phyloP scores from a whole-genome alignment of 2,113 vertebrate species.

The Solea solea region DNA sequence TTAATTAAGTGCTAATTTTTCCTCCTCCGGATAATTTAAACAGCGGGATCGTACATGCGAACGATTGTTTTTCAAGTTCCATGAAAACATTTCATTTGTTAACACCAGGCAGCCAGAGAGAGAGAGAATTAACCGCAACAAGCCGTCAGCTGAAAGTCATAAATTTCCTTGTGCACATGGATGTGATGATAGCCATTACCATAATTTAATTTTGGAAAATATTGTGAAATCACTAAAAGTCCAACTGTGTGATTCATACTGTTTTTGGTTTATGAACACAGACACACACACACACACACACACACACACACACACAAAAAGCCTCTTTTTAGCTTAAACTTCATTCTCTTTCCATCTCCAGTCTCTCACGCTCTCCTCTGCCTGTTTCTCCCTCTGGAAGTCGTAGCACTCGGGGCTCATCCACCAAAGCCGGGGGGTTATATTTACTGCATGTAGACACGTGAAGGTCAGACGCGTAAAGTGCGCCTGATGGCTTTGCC shows the following conservation, averaged over 20 bases:
- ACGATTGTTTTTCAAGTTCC: neutral
- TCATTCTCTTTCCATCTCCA: slow-evolving; percentile 21
- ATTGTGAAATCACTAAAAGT: slow-evolving; percentile 13
- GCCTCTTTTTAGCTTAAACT: neutral
- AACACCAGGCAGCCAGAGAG: neutral
- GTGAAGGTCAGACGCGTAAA: slow-evolving; percentile 81
- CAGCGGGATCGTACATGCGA: too few species aligned
- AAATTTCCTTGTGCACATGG: neutral
- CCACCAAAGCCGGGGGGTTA: slow-evolving; percentile 56
- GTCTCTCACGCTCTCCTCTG: slow-evolving; percentile 49
- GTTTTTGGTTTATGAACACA: neutral
- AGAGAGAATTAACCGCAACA: neutral
- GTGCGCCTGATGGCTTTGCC: slow-evolving; percentile 79
- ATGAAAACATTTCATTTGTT: slow-evolving; percentile 8
- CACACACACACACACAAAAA: neutral
- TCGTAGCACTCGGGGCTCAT: slow-evolving; percentile 36
- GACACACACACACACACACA: neutral
- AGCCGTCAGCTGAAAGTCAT: slow-evolving; percentile 6
- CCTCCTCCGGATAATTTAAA: too few species aligned
- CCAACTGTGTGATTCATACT: slow-evolving; percentile 32
- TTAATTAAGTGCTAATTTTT: too few species aligned
- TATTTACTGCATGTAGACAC: slow-evolving; percentile 84
- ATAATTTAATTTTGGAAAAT: slow-evolving; percentile 47
- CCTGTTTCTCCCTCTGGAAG: slow-evolving; percentile 40
- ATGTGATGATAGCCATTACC: slow-evolving; percentile 9